A percentile compares a stretch with the other conserved stretches of the same genome.
phyloP scores from a whole-genome alignment of 2,797 vertebrate species.

The Podarcis siculus region DNA sequence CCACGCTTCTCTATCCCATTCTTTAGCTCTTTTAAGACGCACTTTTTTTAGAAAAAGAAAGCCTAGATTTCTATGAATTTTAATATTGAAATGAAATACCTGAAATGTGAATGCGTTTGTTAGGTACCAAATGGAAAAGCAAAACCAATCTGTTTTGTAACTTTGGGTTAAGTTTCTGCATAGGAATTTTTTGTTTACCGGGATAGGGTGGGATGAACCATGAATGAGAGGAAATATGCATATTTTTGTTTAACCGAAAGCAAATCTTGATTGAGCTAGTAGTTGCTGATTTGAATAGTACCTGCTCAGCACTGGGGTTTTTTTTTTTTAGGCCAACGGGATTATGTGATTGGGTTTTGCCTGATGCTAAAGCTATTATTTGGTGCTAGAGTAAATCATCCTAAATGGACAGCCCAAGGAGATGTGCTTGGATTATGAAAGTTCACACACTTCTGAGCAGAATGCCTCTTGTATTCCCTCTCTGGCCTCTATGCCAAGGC shows the following conservation, averaged over 20 bases:
- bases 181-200: conserved; percentile 11
- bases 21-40: conserved; percentile 60
- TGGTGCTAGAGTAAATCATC: conserved; percentile 56
- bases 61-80: conserved; percentile 63
- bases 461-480: not conserved
- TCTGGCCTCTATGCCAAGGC: accelerated
- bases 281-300: conserved; percentile 9
- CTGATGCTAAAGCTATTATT: conserved; percentile 35
- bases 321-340: conserved; percentile 8
- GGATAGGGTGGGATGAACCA: conserved; percentile 22
- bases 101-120: conserved; percentile 70
- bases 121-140: conserved; percentile 60
- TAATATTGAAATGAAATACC: conserved; percentile 22
- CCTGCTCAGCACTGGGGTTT: not conserved
- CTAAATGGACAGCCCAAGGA: conserved; percentile 27
- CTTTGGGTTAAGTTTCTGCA: conserved; percentile 15
- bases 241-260: conserved; percentile 15
- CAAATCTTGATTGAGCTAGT: conserved; percentile 22
- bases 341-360: conserved; percentile 44
- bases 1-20: conserved; percentile 45
- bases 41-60: conserved; percentile 48
- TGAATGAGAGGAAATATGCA: not conserved
- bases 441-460: conserved; percentile 35
- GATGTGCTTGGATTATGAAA: conserved; percentile 51
- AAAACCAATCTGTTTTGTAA: conserved; percentile 51